Base-by-base conservation (phyloP, 2,113 vertebrate genomes). In the Coregonus clupeaformis region DNA sequence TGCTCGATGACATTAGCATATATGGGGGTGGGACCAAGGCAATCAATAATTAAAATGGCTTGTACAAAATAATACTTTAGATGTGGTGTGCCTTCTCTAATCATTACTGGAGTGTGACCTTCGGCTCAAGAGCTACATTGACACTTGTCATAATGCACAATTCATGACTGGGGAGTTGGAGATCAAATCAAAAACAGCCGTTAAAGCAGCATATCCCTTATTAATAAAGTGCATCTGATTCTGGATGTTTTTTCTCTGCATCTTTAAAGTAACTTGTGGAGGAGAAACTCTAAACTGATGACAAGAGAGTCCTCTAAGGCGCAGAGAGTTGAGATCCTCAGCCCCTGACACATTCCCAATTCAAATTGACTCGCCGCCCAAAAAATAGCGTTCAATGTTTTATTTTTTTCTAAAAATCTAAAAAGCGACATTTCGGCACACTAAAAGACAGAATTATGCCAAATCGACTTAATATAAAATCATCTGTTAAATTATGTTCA, bases 401-500 rank as follows among this genome's bases (percentile, higher is more conserved):
- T 29, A 89, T 1, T 18, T 52, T 18, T 18, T 18, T 93, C 20
- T 92, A 82, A 87, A 93, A 91, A 92, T 94, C 92, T 92, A 87
- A 93, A 91, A 93, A 90, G n/a, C 77, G 90, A 92, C 86, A 92
- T 91, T 91, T 92, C 90, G 89, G 90, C 36, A n/a, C 91, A 93
- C 92, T 92, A 92, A 92, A 92, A 92, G 85, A 89, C 84, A 83
- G 89, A 93, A 92, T 92, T 91, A 91, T 90, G 91, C 89, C 90
- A 92, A 91, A 93, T 93, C 87, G 89, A 92, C 91, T 90, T 91
- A 90, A 93, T 91, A 92, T 92, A 91, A 93, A 92, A 92, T 93
- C 88, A 92, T 92, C 92, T 92, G 91, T 92, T 92, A 92, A 92
- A 94, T 92, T 93, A 92, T 92, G 92, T 93, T 91, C 90, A 90